Evolutionary conservation across 2,113 vertebrate species (phyloP), one percentile per base, ranked within the genome.

Genomic region (Notechis scutatus): DNA sequence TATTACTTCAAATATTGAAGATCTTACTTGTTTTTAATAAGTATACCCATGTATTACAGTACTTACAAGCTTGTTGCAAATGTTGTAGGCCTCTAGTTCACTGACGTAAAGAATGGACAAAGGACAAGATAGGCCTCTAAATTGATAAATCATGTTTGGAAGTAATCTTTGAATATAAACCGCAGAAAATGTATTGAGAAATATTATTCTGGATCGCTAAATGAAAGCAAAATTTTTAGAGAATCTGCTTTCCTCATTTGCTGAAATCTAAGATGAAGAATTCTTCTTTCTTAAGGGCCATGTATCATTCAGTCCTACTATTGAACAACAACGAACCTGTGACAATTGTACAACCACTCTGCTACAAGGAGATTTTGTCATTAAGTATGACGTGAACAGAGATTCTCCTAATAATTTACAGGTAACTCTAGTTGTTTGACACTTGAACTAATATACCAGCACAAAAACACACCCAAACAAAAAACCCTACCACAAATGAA

Each of bases 371-470:
- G 98, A 98, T 85, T 97, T 98, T 94, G 91, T 97, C 45, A 93
- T 98, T 93, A 94, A 95, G 91, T 98, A 98, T 20, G 98, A 98
- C 0, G 98, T 99, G 64, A 97, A 98, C 93, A 97, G 98, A 95
- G 94, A 96, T 61, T 90, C 90, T 47, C 94, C 96, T 0, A 98
- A 97, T 92, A 96, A 97, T 3, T 93, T 98, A 10, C 96, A 97
- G 98, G 98, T 98, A 96, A 92, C 87, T 8, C 5, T 5, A 3
- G 2, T 21, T 15, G 11, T 54, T 64, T 90, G 85, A 52, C 47
- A 74, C 29, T 88, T 11, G 50, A 39, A 0, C 0, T 0, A 3
- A n/a, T 85, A 85, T 50, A 26, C 20, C 52, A 74, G 21, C 34
- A 18, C 29, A 39, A 50, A 85, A 29, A 3, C 39, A 81, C 47